Conservation (phyloP, 37 sponge, comb jelly and placozoan species). For the Theonella swinhoei region DNA sequence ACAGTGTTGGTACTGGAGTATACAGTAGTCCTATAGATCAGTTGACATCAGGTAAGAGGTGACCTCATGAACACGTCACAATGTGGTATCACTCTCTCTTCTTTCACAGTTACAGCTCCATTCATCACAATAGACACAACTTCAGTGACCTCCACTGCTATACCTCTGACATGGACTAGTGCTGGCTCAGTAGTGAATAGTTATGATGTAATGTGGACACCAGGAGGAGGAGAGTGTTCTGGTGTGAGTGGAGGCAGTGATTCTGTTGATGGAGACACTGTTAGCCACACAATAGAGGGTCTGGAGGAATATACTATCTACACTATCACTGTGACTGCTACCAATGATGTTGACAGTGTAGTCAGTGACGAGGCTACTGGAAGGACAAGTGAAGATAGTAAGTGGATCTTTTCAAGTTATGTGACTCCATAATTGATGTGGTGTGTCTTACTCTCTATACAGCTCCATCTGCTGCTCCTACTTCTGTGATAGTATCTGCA, state of each 20-base stretch:
- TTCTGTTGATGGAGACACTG: too few relatives aligned
- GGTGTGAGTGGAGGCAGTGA: too few relatives aligned
- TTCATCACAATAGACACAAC: background rate
- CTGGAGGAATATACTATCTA: conserved; percentile 12
- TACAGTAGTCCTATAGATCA: too few relatives aligned
- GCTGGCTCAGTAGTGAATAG: background rate
- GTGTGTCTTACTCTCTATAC: background rate
- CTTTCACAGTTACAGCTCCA: too few relatives aligned
- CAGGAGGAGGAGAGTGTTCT: too few relatives aligned
- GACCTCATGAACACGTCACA: too few relatives aligned
- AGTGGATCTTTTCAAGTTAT: too few relatives aligned
- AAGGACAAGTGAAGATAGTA: conserved; percentile 11
- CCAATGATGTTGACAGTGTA: conserved; percentile 1
- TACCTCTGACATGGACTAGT: background rate
- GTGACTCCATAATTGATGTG: too few relatives aligned
- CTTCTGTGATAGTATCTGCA: conserved; percentile 2
- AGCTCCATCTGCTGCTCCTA: conserved; percentile 3
- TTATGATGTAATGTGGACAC: background rate
- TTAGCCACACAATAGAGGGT: background rate
- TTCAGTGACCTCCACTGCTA: background rate
- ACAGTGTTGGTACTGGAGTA: background rate
- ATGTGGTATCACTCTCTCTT: too few relatives aligned
- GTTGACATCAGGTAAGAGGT: too few relatives aligned
- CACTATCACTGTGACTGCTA: conserved; percentile 9
- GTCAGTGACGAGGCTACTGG: background rate